Conservation (phyloP, 1,140 invertebrate species). For the Cydia fagiglandana region DNA sequence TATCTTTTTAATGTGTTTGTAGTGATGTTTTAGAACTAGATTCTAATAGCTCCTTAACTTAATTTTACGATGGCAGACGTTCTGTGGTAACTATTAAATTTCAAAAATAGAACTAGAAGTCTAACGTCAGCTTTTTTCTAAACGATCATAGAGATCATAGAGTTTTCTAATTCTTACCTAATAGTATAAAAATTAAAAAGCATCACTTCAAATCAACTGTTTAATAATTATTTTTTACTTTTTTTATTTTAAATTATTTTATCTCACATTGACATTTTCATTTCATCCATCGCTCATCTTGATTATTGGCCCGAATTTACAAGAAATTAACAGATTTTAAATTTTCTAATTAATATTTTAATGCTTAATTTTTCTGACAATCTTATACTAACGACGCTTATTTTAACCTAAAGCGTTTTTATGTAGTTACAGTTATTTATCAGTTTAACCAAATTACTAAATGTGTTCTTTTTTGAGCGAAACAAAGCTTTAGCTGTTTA, state of each 20-base stretch:
- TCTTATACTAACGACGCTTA: slow-evolving; percentile 55
- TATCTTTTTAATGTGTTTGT: slow-evolving; percentile 49
- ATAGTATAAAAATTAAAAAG: slow-evolving; percentile 55
- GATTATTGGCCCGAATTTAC: slow-evolving; percentile 26
- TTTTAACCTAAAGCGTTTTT: slow-evolving; percentile 61
- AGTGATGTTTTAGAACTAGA: slow-evolving; percentile 70
- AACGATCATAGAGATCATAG: slow-evolving; percentile 24
- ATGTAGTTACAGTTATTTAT: slow-evolving; percentile 38
- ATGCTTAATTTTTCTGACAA: slow-evolving; percentile 42
- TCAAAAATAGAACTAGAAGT: slow-evolving; percentile 22
- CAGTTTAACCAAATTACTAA: slow-evolving; percentile 30
- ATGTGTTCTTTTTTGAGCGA: slow-evolving; percentile 27
- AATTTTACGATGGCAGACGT: slow-evolving; percentile 38
- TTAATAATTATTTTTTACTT: slow-evolving; percentile 38
- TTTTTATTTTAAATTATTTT: slow-evolving; percentile 40
- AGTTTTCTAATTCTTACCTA: slow-evolving; percentile 21
- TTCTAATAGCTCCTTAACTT: slow-evolving; percentile 36
- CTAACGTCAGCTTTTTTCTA: slow-evolving; percentile 48
- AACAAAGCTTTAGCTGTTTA: slow-evolving; percentile 56
- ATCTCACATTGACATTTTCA: slow-evolving; percentile 42
- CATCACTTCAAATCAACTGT: slow-evolving; percentile 62
- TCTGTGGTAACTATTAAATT: slow-evolving; percentile 16
- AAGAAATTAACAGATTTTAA: slow-evolving; percentile 28
- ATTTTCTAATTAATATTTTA: slow-evolving; percentile 25
- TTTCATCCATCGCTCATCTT: slow-evolving; percentile 49